Conservation (phyloP, 2,888 invertebrate genomes). For the Drymonia ruficornis region DNA sequence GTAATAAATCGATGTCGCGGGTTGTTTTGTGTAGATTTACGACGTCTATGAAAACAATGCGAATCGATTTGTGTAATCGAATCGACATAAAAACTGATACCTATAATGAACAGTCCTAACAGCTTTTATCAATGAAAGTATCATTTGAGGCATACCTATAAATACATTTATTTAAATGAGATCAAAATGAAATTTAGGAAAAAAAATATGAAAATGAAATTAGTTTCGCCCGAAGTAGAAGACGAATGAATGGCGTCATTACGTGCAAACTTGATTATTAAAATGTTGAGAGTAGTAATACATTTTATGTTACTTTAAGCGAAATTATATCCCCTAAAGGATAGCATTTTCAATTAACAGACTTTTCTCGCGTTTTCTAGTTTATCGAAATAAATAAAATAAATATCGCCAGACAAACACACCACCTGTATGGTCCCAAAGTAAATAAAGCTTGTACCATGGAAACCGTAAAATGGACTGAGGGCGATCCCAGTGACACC, state of each 20-base stretch:
- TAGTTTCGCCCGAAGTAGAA: not conserved
- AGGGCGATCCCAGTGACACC: no score
- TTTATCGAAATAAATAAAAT: no score
- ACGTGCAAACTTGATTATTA: no score
- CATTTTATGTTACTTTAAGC: not conserved
- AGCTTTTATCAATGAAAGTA: not conserved
- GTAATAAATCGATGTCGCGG: slow-evolving; percentile 64
- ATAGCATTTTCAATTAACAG: no score
- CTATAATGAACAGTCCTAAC: not conserved
- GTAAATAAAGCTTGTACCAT: no score
- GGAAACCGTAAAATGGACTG: no score
- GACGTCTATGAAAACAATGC: slow-evolving; percentile 41
- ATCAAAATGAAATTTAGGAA: not conserved
- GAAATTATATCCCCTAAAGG: no score
- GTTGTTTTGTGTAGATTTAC: slow-evolving; percentile 64
- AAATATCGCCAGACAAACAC: no score
- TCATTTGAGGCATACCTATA: not conserved
- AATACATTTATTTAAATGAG: not conserved
- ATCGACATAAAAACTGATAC: slow-evolving; percentile 27
- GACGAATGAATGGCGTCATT: no score
- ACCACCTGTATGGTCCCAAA: no score
- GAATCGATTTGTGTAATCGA: slow-evolving; percentile 26
- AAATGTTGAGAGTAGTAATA: not conserved
- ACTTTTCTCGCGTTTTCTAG: not conserved
- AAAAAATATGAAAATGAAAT: not conserved